Evolutionary conservation across 2,113 vertebrate genomes (phyloP).

Genomic region (Rattus norvegicus): DNA sequence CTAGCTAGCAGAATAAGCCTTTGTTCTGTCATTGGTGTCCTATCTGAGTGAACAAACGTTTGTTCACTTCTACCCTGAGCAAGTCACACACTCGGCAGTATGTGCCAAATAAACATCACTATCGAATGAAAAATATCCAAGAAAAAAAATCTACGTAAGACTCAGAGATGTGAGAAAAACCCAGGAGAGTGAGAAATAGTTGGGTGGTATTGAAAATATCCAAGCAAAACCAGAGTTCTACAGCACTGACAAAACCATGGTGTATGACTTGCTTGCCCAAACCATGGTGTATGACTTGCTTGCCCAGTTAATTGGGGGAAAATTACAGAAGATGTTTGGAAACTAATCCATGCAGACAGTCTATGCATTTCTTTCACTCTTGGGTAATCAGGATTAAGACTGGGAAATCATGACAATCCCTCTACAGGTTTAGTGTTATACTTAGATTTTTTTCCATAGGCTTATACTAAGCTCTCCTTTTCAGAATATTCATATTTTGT

Average conservation of each 20-base stretch:
- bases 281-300: background rate
- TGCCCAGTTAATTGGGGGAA: background rate
- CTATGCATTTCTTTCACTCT: background rate
- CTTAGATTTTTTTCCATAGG: background rate
- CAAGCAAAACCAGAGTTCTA: background rate
- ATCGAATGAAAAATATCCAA: background rate
- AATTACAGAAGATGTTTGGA: background rate
- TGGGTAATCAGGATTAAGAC: background rate
- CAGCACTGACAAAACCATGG: background rate
- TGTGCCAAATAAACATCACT: background rate
- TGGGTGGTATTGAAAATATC: background rate
- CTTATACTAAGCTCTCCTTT: background rate
- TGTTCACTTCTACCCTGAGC: too few species aligned
- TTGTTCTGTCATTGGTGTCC: background rate
- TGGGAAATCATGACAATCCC: background rate
- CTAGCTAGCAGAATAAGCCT: background rate
- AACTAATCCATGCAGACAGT: background rate
- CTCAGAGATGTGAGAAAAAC: background rate
- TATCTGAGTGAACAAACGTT: background rate
- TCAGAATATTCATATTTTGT: background rate
- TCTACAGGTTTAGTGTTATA: background rate
- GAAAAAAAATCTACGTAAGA: background rate
- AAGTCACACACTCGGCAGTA: background rate
- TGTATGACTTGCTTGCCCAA: background rate
- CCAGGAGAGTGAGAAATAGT: background rate